These are phyloP conservation scores for Neoascia interrupta DNA, from an alignment of 2,888 invertebrate genomes.

Conservation along the genomic window DNA sequence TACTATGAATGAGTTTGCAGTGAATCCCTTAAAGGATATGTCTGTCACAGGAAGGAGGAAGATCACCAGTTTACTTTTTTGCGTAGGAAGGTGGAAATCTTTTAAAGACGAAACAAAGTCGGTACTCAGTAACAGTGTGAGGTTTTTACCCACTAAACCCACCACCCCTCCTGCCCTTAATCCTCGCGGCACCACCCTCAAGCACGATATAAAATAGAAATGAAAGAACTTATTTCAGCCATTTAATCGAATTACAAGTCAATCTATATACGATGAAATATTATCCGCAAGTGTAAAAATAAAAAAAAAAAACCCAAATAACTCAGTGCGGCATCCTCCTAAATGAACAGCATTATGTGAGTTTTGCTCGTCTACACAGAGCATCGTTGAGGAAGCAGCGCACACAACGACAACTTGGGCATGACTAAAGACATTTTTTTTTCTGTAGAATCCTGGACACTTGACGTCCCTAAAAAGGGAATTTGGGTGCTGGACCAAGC, in stretches of 20 bases:
- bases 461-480: conserved; percentile 99
- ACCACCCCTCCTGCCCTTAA: too few species aligned
- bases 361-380: conserved; percentile 98
- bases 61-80: too few species aligned
- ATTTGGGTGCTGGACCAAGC: conserved; percentile 99
- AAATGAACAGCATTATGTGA: conserved; percentile 98
- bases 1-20: too few species aligned
- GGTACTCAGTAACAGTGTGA: too few species aligned
- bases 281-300: conserved; percentile 53
- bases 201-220: conserved; percentile 65
- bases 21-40: too few species aligned
- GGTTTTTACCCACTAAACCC: too few species aligned
- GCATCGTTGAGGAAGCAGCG: conserved; percentile 98
- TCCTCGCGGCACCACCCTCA: too few species aligned
- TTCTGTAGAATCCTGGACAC: conserved; percentile 99
- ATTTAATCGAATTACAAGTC: conserved; percentile 55
- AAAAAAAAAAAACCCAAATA: conserved; percentile 53
- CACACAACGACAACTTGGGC: conserved; percentile 99
- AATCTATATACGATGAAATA: conserved; percentile 47
- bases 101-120: too few species aligned
- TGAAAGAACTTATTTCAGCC: conserved; percentile 61
- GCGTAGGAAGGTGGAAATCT: too few species aligned
- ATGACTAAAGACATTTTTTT: conserved; percentile 99
- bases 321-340: conserved; percentile 96
- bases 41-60: too few species aligned